A percentile compares a stretch with the other conserved stretches of the same genome.
phyloP scores from a whole-genome alignment of 1,140 invertebrate species.

The Neodiprion fabricii region DNA sequence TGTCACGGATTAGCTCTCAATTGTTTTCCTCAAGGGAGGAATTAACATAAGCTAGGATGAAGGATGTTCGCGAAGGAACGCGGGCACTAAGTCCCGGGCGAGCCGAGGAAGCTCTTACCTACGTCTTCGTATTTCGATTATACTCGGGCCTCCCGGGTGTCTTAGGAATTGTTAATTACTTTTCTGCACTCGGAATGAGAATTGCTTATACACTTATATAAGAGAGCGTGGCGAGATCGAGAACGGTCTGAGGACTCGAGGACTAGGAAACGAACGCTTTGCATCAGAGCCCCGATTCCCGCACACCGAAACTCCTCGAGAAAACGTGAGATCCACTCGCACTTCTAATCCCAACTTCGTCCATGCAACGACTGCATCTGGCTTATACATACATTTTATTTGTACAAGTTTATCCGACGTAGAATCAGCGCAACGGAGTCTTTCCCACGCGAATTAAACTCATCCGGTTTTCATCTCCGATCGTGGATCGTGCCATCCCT shows the following conservation, averaged over 20 bases:
- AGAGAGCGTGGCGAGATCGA: background rate
- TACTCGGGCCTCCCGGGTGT: slow-evolving; percentile 32
- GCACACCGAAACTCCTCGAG: too few species aligned
- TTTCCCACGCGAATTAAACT: background rate
- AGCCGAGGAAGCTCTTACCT: background rate
- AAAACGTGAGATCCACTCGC: too few species aligned
- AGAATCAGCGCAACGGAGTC: too few species aligned
- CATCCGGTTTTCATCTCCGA: slow-evolving; percentile 1
- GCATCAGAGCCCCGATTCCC: background rate
- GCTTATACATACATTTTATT: too few species aligned
- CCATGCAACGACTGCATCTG: too few species aligned
- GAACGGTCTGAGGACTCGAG: background rate
- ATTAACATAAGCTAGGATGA: slow-evolving; percentile 64
- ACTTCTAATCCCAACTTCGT: too few species aligned
- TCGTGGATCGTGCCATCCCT: background rate
- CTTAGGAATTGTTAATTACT: slow-evolving; percentile 37
- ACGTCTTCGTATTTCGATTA: slow-evolving; percentile 34
- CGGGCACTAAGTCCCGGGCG: slow-evolving; percentile 6
- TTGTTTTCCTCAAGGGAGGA: slow-evolving; percentile 53
- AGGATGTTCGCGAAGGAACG: slow-evolving; percentile 47
- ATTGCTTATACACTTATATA: background rate
- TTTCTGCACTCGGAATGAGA: slow-evolving; percentile 25
- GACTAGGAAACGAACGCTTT: background rate
- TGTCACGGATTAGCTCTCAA: slow-evolving; percentile 61
- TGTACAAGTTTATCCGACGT: too few species aligned